A percentile compares a stretch with the other conserved stretches of the same genome.
These are phyloP conservation scores for Littorina saxatilis DNA, from an alignment of 1,140 invertebrate species.

Conservation along the genomic window DNA sequence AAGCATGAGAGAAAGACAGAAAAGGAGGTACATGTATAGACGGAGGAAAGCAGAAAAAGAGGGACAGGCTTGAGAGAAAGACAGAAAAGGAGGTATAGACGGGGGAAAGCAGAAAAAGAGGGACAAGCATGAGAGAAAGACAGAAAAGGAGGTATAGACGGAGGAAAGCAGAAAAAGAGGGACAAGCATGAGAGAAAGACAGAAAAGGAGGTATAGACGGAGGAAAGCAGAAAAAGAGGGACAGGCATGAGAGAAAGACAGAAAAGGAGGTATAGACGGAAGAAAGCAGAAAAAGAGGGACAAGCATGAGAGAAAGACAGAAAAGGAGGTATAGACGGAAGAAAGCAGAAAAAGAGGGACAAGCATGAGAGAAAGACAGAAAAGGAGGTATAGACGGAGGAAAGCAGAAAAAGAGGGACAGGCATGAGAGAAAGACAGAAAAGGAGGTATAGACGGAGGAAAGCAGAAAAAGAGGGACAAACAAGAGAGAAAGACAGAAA, in stretches of 20 bases:
- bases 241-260: background rate
- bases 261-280: background rate
- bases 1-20: background rate
- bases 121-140: background rate
- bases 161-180: too few relatives aligned
- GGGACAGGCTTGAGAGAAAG: background rate
- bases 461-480: background rate
- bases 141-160: background rate
- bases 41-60: background rate
- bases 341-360: background rate
- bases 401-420: constrained; percentile 9
- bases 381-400: background rate
- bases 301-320: too few relatives aligned
- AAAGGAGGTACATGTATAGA: background rate
- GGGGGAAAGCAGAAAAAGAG: background rate
- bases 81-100: background rate
- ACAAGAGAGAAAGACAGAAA: too few relatives aligned
- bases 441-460: background rate
- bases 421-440: background rate
- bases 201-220: background rate
- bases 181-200: too few relatives aligned
- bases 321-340: too few relatives aligned
- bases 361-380: background rate
- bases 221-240: background rate
- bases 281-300: background rate